Base-by-base conservation (phyloP, 30 jellyfish, hydroid and myxozoan genomes). In the Hydractinia echinata region DNA sequence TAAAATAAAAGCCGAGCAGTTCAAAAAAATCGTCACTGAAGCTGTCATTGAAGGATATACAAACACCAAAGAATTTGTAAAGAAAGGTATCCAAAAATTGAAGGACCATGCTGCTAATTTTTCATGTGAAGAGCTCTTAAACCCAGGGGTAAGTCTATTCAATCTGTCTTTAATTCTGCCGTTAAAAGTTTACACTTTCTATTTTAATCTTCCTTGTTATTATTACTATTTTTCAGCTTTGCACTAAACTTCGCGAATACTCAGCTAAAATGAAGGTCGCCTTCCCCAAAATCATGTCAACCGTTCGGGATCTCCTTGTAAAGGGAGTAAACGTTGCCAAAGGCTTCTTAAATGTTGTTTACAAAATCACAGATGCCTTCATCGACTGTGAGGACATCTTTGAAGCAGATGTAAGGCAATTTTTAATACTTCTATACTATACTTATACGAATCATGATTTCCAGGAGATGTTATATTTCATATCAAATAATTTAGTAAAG, bases 221-320 rank as follows among this genome's bases (percentile, higher is more conserved):
- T 58, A 11, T 16, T 16, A 11, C 19, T 13, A n/a, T 64, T 9
- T 64, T 64, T 64, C 16, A 64, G 74, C 18, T 64, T n/a, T 64
- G 74, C 18, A n/a, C 74, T 6, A 64, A 64, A 64, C 74, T 64
- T 13, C 74, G 74, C 39, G 74, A 64, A 64, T 64, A 64, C 39
- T 64, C 74, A 13, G 18, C 39, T 8, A 64, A 64, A 13, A n/a
- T 64, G 19, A 64, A 64, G 2, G 74, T 64, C 0, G 74, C 74
- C 18, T 64, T 64, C 74, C 74, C 74, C 51, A 64, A 64, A 13
- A 64, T 64, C 16, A 64, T 64, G 74, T 44, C 19, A 13, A 64
- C 74, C 7, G 74, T 64, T 64, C 74, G 74, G 7, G 74, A 64
- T 64, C 39, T 64, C 0, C 16, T 64, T 44, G 74, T 64, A 51